Evolutionary conservation across 92 coral and sea anemone genomes (phyloP), one percentile per base, ranked within the genome.

Genomic region (Parazoanthus swiftii): DNA sequence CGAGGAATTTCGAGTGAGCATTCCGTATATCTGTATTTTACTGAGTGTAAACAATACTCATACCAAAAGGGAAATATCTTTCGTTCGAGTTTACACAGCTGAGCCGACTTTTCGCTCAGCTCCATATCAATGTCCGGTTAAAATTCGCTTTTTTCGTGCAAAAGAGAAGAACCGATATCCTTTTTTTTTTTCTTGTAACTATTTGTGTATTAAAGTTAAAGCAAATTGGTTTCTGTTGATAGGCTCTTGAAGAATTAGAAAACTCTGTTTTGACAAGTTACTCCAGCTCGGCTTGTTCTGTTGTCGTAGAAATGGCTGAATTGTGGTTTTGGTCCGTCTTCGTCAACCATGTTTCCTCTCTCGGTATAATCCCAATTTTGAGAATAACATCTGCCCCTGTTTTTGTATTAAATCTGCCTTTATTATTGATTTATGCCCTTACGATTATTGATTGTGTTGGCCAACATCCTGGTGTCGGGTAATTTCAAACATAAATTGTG

Each of bases 1-100:
- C 63, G 79, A 70, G 87, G 87, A 84, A 84, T 84, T 84, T 84
- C 63, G 79, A 84, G 66, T 26, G 79, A 84, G 26, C 87, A 84
- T 48, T 84, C 79, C 59, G 21, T 73, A 42, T 68, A 44, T 21
- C 87, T 84, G 79, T 84, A 84, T 44, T 71, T 71, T 71, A 71
- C 29, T 50, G 43, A 13, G 18, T 44, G 66, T 18, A 71, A 84
- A 48, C 79, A 70, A 48, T 66, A 13, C 4, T 33, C 42, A 10
- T 59, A 0, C 38, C 79, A 71, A 33, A 67, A 84, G 25, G 46
- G 68, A 84, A 84, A 72, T 84, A 11, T 44, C 15, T 46, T 72
- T 38, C 51, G 18, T 65, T 84, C 78, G 5, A 84, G 11, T 37
- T 71, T 10, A 83, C 59, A 39, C 39, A 16, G 46, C 37, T 70